These are phyloP conservation scores for Diadema setosum DNA, from an alignment of 35 echinoderm and acorn worm species.

Conservation along the genomic window DNA sequence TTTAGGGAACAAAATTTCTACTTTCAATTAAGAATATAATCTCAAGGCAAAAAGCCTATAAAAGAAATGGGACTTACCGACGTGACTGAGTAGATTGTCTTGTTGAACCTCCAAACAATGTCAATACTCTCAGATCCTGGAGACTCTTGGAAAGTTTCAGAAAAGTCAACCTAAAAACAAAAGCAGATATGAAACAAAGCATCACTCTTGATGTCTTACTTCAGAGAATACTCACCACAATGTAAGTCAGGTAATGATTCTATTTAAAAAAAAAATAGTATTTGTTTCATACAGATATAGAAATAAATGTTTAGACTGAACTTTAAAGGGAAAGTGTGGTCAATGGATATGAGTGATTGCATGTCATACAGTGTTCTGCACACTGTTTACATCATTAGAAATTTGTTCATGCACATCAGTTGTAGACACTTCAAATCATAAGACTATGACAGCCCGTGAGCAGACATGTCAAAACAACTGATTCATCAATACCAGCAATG, in stretches of 20 bases:
- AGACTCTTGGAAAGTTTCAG: slow-evolving; percentile 32
- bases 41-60: neutral
- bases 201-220: neutral
- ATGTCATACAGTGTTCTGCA: too few species aligned
- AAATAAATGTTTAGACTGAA: neutral
- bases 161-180: slow-evolving; percentile 33
- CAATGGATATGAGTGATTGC: too few species aligned
- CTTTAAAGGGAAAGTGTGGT: too few species aligned
- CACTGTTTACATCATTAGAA: too few species aligned
- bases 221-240: neutral
- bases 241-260: neutral
- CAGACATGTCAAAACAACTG: too few species aligned
- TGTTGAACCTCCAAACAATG: slow-evolving; percentile 29
- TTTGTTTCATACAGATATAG: neutral
- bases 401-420: too few species aligned
- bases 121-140: neutral
- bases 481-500: too few species aligned
- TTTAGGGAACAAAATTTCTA: too few species aligned
- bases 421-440: too few species aligned
- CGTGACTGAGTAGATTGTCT: slow-evolving; percentile 15
- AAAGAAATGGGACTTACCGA: neutral
- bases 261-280: neutral
- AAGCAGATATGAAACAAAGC: neutral
- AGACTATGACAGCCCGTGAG: too few species aligned
- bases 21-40: neutral